Evolutionary conservation across 2,888 invertebrate species (phyloP).

Genomic region (Tipula confusa): DNA sequence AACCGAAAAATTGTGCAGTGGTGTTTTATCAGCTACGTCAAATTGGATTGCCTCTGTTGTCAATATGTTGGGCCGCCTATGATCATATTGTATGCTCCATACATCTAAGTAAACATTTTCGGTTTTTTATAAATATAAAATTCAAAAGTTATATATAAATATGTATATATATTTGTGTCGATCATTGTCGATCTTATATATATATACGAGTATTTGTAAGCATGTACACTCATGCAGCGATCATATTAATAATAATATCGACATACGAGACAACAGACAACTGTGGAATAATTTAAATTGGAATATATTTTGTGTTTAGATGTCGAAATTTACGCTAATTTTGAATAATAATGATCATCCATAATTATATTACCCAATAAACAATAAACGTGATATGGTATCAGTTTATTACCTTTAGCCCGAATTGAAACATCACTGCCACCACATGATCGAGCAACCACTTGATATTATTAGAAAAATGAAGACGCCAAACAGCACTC

Average conservation of each 20-base stretch:
- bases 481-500: neutral
- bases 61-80: neutral
- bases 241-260: neutral
- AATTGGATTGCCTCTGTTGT: neutral
- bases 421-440: too few species aligned
- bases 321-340: neutral
- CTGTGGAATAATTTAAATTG: neutral
- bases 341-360: too few species aligned
- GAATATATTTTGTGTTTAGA: neutral
- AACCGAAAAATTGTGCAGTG: neutral
- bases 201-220: neutral
- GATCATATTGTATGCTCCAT: neutral
- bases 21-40: neutral
- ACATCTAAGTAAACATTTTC: neutral
- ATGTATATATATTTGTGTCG: neutral
- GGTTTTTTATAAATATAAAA: neutral
- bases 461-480: neutral
- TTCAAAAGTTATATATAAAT: neutral
- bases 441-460: neutral
- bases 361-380: too few species aligned
- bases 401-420: too few species aligned
- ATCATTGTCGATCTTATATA: neutral
- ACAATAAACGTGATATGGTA: too few species aligned
- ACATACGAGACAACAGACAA: neutral
- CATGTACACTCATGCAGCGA: neutral